Base-by-base conservation (phyloP, 2,888 invertebrate genomes). In the Pyrochroa serraticornis region DNA sequence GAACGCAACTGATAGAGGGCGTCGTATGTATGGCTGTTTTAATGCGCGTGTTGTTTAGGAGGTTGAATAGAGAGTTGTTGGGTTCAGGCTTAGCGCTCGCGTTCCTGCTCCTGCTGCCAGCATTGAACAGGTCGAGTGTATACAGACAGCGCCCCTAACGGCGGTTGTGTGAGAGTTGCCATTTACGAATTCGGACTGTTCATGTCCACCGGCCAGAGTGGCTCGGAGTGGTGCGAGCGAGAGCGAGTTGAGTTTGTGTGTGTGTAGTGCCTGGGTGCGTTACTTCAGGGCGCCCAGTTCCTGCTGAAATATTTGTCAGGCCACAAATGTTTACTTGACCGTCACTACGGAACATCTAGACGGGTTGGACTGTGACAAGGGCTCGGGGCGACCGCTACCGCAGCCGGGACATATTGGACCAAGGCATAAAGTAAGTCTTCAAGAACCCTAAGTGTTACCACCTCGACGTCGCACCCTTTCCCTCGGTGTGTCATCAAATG, bases 251-350 rank as follows among this genome's bases (percentile, higher is more conserved):
- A 71, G 73, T 73, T 71, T 71, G 74, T 70, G 75, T 75, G 77
- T 71, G 77, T 76, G 77, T 75, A 75, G 77, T 77, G 75, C 67
- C 72, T 77, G 79, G 78, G 75, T 77, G 77, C 75, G 73, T 74
- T 22, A 22, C 22, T 73, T 71, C 69, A 71, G 73, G 74, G 74
- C 75, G 75, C 74, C 74, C 73, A 68, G 72, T 70, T 73, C 58
- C 72, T 69, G 71, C 73, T 73, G 71, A 71, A 71, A 70, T 68
- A 71, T 67, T 72, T 69, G 64, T 65, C 71, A 70, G 68, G 69
- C 74, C 75, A 76, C 78, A 72, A 75, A 79, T 79, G 79, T 79
- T 78, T 72, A 78, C 79, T 74, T 79, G 78, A 79, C 77, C 76
- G 71, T 71, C 74, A 72, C 75, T 73, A 76, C 75, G 73, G 74